A percentile compares a stretch with the other conserved stretches of the same genome.
These are phyloP conservation scores for Akabosia matsudoensis DNA, from an alignment of 1,140 invertebrate genomes.

Conservation along the genomic window DNA sequence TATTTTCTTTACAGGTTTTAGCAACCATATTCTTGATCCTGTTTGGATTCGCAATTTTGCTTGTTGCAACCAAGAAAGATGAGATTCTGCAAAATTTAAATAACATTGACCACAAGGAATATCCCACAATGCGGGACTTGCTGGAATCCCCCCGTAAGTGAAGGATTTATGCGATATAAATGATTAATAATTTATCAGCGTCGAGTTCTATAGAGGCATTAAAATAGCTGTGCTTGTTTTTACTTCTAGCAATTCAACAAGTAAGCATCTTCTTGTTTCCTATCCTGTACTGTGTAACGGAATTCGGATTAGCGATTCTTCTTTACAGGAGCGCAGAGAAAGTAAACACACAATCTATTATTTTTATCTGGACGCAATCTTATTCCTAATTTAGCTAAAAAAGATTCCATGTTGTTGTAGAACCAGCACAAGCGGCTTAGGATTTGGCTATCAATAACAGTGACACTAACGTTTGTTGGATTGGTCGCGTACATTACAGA, in stretches of 20 bases:
- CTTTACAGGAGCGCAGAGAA: constrained; percentile 28
- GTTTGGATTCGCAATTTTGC: constrained; percentile 11
- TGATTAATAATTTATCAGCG: constrained; percentile 11
- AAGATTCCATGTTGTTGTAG: background rate
- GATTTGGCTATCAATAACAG: constrained; percentile 4
- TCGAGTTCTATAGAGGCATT: too few relatives aligned
- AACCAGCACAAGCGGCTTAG: constrained; percentile 11
- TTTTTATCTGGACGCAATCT: background rate
- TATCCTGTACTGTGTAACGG: constrained; percentile 20
- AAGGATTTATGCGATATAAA: too few relatives aligned
- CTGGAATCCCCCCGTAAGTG: constrained; percentile 14
- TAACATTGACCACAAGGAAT: constrained; percentile 5
- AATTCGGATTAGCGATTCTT: constrained; percentile 25
- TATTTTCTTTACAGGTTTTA: constrained; percentile 26
- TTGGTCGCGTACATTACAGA: background rate
- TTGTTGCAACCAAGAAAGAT: constrained; percentile 19
- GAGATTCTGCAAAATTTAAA: background rate
- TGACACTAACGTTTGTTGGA: background rate
- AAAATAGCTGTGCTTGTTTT: background rate
- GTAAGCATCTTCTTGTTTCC: constrained; percentile 32
- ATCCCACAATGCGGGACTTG: background rate
- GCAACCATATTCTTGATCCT: constrained; percentile 27
- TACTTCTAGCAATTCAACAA: constrained; percentile 30
- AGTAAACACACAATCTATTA: background rate
- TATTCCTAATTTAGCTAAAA: background rate